These are phyloP conservation scores for Leguminivora glycinivorella DNA, from an alignment of 1,140 invertebrate genomes.

Conservation along the genomic window DNA sequence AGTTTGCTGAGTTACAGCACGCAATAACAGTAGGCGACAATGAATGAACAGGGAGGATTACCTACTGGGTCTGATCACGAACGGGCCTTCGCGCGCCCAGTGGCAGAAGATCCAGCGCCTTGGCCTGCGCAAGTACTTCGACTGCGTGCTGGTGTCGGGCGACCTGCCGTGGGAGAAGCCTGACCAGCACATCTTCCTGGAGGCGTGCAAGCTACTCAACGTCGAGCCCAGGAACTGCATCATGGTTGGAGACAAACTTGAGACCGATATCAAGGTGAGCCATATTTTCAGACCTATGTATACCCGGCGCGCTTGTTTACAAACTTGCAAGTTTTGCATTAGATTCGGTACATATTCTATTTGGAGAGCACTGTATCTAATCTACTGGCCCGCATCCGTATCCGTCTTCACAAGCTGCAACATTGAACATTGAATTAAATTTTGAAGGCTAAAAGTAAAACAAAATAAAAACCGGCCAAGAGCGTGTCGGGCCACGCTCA, in stretches of 20 bases:
- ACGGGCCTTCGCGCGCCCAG: slow-evolving; percentile 90
- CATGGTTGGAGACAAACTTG: slow-evolving; percentile 92
- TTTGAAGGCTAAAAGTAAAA: too few relatives aligned
- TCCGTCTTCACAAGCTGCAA: too few relatives aligned
- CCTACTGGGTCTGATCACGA: slow-evolving; percentile 88
- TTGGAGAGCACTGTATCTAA: too few relatives aligned
- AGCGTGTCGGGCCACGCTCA: too few relatives aligned
- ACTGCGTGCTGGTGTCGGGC: slow-evolving; percentile 88
- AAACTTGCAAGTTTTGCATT: too few relatives aligned
- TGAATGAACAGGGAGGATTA: slow-evolving; percentile 82
- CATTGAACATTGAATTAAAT: too few relatives aligned
- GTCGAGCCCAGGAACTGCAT: slow-evolving; percentile 86
- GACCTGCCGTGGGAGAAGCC: slow-evolving; percentile 92
- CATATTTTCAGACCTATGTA: not conserved
- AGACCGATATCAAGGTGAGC: slow-evolving; percentile 87
- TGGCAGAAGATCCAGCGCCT: slow-evolving; percentile 90
- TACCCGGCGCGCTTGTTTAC: too few relatives aligned
- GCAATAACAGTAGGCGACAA: slow-evolving; percentile 63
- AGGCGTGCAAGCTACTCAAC: slow-evolving; percentile 86
- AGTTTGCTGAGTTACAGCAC: slow-evolving; percentile 70
- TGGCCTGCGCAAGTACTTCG: slow-evolving; percentile 85
- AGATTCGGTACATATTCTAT: too few relatives aligned
- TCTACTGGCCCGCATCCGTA: too few relatives aligned
- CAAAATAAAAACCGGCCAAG: too few relatives aligned
- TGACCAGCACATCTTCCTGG: slow-evolving; percentile 86